A percentile compares a stretch with the other conserved stretches of the same genome.
These are phyloP conservation scores for Lordiphosa mommai DNA, from an alignment of 1,140 invertebrate species.

Conservation along the genomic window DNA sequence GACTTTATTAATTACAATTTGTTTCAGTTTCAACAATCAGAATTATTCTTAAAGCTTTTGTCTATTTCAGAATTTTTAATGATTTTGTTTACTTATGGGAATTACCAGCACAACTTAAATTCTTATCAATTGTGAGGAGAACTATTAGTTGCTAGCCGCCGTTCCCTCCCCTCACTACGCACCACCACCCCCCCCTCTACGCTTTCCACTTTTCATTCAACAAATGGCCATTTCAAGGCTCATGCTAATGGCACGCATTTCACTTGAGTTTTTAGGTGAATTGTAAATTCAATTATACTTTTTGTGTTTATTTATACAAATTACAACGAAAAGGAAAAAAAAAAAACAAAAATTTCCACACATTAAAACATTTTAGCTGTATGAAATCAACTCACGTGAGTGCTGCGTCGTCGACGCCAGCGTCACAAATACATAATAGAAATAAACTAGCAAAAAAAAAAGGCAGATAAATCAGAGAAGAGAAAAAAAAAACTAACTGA, in stretches of 20 bases:
- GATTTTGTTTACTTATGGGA: conserved; percentile 31
- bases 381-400: conserved; percentile 69
- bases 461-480: conserved; percentile 63
- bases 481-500: conserved; percentile 54
- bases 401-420: conserved; percentile 41
- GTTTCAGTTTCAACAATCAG: conserved; percentile 17
- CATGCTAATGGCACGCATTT: too few relatives aligned
- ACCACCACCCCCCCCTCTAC: too few relatives aligned
- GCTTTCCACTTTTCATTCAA: too few relatives aligned
- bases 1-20: not conserved
- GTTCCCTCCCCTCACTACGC: too few relatives aligned
- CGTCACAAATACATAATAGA: conserved; percentile 54
- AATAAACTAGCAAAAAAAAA: conserved; percentile 40
- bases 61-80: conserved; percentile 24
- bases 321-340: conserved; percentile 49
- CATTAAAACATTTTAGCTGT: conserved; percentile 67
- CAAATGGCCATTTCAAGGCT: too few relatives aligned
- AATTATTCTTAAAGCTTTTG: not conserved
- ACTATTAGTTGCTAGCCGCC: conserved; percentile 3
- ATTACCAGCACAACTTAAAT: not conserved
- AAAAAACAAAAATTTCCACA: conserved; percentile 60
- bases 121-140: conserved; percentile 29
- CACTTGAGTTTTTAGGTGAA: conserved; percentile 12
- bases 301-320: conserved; percentile 67
- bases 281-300: conserved; percentile 12